phyloP scores from a whole-genome alignment of 1,140 invertebrate genomes.

The Ditylenchus dipsaci region DNA sequence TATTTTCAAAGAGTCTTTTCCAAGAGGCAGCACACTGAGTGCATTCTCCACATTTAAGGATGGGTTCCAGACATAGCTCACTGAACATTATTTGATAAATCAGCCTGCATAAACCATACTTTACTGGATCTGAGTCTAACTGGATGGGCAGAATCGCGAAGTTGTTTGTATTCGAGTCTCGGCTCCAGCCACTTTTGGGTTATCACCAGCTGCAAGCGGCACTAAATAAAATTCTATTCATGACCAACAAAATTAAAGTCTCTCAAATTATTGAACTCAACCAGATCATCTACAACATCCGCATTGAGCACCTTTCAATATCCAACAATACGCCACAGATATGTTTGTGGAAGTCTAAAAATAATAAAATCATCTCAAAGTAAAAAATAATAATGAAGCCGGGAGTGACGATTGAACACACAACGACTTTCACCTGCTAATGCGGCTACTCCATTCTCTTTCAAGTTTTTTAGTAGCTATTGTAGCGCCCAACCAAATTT shows the following conservation, averaged over 20 bases:
- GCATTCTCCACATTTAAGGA: constrained; percentile 12
- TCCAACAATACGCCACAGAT: constrained; percentile 4
- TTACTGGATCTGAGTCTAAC: constrained; percentile 6
- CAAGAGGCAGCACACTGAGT: neutral
- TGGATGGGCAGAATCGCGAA: neutral
- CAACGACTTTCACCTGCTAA: too few relatives aligned
- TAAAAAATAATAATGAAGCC: too few relatives aligned
- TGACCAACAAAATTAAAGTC: neutral
- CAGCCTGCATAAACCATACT: neutral
- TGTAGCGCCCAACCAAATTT: neutral
- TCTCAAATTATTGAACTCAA: neutral
- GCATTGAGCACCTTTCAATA: neutral
- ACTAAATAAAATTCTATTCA: neutral
- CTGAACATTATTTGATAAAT: neutral
- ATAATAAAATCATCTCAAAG: too few relatives aligned
- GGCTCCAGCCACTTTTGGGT: constrained; percentile 13
- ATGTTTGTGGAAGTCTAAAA: constrained; percentile 10
- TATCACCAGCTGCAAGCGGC: neutral
- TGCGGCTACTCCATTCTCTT: too few relatives aligned
- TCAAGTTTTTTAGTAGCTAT: too few relatives aligned
- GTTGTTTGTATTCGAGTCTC: neutral
- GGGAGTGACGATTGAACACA: too few relatives aligned
- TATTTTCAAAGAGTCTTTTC: neutral
- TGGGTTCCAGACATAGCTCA: constrained; percentile 6
- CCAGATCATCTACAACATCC: neutral